Evolutionary conservation across 1,140 invertebrate species (phyloP).

Genomic region (Pygmarrhopalites habei): DNA sequence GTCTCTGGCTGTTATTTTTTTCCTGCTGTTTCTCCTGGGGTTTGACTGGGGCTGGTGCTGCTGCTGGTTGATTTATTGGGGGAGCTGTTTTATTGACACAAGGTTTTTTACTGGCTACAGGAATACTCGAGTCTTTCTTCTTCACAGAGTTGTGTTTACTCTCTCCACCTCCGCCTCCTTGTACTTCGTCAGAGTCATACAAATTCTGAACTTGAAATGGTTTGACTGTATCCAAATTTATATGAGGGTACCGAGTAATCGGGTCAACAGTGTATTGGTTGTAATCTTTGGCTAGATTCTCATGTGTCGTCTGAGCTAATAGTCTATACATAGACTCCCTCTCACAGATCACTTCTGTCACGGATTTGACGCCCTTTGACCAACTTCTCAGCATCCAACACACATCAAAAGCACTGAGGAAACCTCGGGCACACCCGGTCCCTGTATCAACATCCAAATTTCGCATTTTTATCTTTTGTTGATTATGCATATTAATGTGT

Average conservation of each 20-base stretch:
- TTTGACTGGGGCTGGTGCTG: too few species aligned
- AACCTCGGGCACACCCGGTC: constrained; percentile 51
- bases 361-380: constrained; percentile 44
- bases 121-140: too few species aligned
- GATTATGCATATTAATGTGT: too few species aligned
- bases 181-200: constrained; percentile 29
- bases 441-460: too few species aligned
- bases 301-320: constrained; percentile 51
- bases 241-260: constrained; percentile 45
- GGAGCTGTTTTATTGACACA: too few species aligned
- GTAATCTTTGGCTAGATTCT: constrained; percentile 48
- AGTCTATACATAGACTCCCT: constrained; percentile 50
- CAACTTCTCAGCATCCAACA: constrained; percentile 51
- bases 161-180: background rate
- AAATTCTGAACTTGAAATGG: constrained; percentile 25
- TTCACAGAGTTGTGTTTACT: too few species aligned
- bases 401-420: constrained; percentile 50
- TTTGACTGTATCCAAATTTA: constrained; percentile 26
- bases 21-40: too few species aligned
- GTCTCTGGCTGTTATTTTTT: too few species aligned
- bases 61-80: too few species aligned
- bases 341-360: constrained; percentile 46
- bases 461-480: too few species aligned
- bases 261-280: constrained; percentile 47
- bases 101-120: too few species aligned